Conservation (phyloP, 2,888 invertebrate genomes). For the Macrosoma leucophasiata region DNA sequence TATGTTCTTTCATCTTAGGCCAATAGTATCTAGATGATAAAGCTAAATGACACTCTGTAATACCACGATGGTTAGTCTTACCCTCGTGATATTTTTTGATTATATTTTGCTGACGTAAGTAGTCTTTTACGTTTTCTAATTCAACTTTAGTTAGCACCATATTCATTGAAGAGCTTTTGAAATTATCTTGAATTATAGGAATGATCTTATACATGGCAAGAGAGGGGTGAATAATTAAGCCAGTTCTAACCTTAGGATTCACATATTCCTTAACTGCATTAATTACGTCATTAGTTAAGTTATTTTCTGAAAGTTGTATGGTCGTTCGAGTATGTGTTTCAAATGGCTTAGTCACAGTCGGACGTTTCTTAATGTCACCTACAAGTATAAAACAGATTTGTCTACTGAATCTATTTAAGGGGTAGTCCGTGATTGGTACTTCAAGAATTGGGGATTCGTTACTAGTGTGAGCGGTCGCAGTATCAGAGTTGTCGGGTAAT, state of each 20-base stretch:
- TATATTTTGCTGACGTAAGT: conserved; percentile 16
- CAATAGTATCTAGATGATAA: too few species aligned
- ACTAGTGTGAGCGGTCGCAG: too few species aligned
- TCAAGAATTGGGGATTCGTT: too few species aligned
- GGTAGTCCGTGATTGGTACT: too few species aligned
- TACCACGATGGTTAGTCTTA: conserved; percentile 17
- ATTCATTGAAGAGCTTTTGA: conserved; percentile 14
- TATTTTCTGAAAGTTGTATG: conserved; percentile 15
- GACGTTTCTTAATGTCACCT: conserved; percentile 13
- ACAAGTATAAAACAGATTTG: conserved; percentile 14
- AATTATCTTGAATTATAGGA: conserved; percentile 9
- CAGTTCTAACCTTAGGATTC: conserved; percentile 9
- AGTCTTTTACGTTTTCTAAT: conserved; percentile 16
- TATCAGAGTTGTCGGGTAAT: too few species aligned
- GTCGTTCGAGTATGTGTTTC: conserved; percentile 16
- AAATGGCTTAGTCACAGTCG: conserved; percentile 17
- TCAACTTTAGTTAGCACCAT: conserved; percentile 15
- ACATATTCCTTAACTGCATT: too few species aligned
- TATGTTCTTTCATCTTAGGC: too few species aligned
- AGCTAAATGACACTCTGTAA: conserved; percentile 7
- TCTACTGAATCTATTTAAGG: conserved; percentile 8
- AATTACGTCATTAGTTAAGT: too few species aligned
- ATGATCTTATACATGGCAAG: conserved; percentile 7
- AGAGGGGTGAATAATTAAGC: conserved; percentile 3
- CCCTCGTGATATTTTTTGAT: conserved; percentile 12